Conservation (phyloP, 2,797 vertebrate genomes). For the Leuciscus waleckii region DNA sequence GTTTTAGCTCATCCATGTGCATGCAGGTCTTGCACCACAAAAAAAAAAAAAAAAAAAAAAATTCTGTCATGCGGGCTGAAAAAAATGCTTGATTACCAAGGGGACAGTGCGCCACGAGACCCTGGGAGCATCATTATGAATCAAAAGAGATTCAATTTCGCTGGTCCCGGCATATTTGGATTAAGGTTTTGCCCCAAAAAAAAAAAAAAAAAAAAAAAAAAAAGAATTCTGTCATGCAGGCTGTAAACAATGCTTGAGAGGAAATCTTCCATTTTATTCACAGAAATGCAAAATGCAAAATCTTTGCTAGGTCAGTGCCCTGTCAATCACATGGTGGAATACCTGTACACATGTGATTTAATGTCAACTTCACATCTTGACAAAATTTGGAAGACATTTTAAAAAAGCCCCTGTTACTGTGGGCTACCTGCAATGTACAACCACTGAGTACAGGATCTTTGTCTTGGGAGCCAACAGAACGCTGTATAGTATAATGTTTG, state of each 20-base stretch:
- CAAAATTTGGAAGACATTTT: conserved; percentile 19
- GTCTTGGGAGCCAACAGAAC: conserved; percentile 58
- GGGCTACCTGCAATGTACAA: conserved; percentile 49
- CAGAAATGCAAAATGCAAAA: conserved; percentile 61
- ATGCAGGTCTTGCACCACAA: conserved; percentile 65
- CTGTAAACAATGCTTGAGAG: conserved; percentile 63
- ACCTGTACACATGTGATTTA: conserved; percentile 56
- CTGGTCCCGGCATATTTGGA: too few species aligned
- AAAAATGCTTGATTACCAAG: too few species aligned
- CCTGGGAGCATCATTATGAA: too few species aligned
- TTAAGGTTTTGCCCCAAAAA: conserved; percentile 64
- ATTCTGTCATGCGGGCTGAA: conserved; percentile 49
- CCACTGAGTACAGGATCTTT: conserved; percentile 48
- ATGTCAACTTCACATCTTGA: conserved; percentile 51
- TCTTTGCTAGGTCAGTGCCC: conserved; percentile 53
- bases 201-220: conserved; percentile 36
- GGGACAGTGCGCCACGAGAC: too few species aligned
- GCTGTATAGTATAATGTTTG: conserved; percentile 60
- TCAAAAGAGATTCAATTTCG: too few species aligned
- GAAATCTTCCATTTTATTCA: conserved; percentile 63
- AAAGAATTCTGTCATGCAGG: conserved; percentile 48
- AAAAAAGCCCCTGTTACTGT: conserved; percentile 49
- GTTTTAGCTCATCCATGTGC: conserved; percentile 61
- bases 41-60: conserved; percentile 44
- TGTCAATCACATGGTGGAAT: conserved; percentile 52